These are phyloP conservation scores for Ceratotherium simum DNA, from an alignment of 2,113 vertebrate genomes.

Conservation along the genomic window DNA sequence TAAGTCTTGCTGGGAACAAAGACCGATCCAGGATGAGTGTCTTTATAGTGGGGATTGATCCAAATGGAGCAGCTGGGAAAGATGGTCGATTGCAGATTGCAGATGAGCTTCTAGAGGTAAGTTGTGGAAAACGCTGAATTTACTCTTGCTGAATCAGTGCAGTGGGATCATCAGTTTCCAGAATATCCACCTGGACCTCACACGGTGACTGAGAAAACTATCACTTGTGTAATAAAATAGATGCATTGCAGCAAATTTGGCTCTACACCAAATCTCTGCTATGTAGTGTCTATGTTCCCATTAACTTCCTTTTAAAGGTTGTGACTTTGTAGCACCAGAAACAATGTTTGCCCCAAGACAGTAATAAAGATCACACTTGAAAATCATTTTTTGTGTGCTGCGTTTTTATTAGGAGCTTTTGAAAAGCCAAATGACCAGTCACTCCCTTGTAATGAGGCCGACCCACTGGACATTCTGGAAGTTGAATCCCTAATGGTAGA, in stretches of 20 bases:
- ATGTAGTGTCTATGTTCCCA: slow-evolving; percentile 1
- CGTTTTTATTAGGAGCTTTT: slow-evolving; percentile 65
- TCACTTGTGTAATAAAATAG: slow-evolving; percentile 45
- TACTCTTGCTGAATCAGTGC: not conserved
- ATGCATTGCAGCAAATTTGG: slow-evolving; percentile 18
- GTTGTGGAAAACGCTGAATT: slow-evolving; percentile 53
- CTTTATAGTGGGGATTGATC: slow-evolving; percentile 97
- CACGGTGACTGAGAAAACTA: not conserved
- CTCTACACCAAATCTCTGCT: slow-evolving; percentile 10
- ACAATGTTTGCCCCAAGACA: slow-evolving; percentile 61
- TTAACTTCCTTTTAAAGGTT: slow-evolving; percentile 68
- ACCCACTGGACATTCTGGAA: slow-evolving; percentile 35
- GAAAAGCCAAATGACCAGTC: slow-evolving; percentile 20
- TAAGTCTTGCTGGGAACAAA: slow-evolving; percentile 98
- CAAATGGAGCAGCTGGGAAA: slow-evolving; percentile 94
- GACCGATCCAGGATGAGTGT: slow-evolving; percentile 98
- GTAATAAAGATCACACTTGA: slow-evolving; percentile 71
- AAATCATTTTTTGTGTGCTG: slow-evolving; percentile 47
- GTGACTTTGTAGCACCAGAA: slow-evolving; percentile 19
- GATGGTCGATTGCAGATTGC: slow-evolving; percentile 95
- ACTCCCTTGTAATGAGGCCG: slow-evolving; percentile 9
- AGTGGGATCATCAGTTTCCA: not conserved
- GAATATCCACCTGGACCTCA: slow-evolving; percentile 23
- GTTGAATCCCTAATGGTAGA: slow-evolving; percentile 16
- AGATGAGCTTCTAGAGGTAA: slow-evolving; percentile 97